These are phyloP conservation scores for Hypothenemus hampei DNA, from an alignment of 1,140 invertebrate species.

Conservation along the genomic window DNA sequence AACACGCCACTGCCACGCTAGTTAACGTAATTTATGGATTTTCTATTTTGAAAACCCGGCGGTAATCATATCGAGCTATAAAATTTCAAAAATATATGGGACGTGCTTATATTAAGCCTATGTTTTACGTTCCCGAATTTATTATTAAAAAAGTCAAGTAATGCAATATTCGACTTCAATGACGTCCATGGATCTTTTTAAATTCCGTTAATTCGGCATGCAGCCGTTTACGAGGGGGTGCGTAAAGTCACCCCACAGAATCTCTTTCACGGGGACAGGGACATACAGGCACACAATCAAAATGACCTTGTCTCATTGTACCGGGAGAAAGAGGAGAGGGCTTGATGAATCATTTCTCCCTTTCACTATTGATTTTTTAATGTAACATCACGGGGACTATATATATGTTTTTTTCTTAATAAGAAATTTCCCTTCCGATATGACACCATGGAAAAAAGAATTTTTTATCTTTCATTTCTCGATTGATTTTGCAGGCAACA, in stretches of 20 bases:
- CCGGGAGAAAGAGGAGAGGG: not conserved
- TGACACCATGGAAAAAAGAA: no score
- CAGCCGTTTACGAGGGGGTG: conserved; percentile 16
- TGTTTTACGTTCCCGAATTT: no score
- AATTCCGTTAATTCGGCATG: conserved; percentile 12
- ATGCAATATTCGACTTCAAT: no score
- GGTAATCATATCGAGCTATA: not conserved
- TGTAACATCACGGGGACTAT: not conserved
- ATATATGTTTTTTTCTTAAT: no score
- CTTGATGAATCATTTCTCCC: conserved; percentile 18
- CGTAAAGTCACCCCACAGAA: conserved; percentile 29
- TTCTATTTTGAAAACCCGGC: not conserved
- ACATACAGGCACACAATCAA: no score
- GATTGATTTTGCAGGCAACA: conserved; percentile 29
- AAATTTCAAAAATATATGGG: not conserved
- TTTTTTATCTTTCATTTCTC: conserved; percentile 3
- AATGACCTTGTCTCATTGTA: conserved; percentile 23
- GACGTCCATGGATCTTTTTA: no score
- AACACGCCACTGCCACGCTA: not conserved
- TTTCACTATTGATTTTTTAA: conserved; percentile 16
- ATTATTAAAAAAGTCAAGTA: no score
- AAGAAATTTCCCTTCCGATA: no score
- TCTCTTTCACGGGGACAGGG: conserved; percentile 23
- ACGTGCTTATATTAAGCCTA: not conserved
- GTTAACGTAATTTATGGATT: not conserved